Base-by-base conservation (phyloP, 2,797 vertebrate genomes). In the Meda fulgida region DNA sequence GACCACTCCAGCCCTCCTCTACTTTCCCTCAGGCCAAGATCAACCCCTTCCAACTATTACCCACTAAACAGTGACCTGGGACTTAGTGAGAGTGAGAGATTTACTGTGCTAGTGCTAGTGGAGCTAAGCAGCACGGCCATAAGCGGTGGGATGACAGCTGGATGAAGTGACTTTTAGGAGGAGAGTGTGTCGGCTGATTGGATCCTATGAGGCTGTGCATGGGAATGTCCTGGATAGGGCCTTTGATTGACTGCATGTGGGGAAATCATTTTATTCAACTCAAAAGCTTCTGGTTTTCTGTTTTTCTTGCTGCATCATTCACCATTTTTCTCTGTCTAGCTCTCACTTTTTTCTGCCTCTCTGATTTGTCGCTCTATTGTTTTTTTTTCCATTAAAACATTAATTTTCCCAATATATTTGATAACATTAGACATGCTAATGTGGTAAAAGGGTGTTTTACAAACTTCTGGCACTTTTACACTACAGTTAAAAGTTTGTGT, bases 41-140 rank as follows among this genome's bases (percentile, higher is more conserved):
- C 70, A 75, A 36, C 70, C 60, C 36, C 36, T 1, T 16, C 46
- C 82, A 67, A 58, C 78, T 84, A 63, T 84, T 77, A 80, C 53
- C 38, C 48, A 55, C 70, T 84, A 84, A 87, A 81, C 81, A 81
- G 72, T 72, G 79, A 85, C 63, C 51, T 80, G 86, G 81, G 78
- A 87, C 65, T 58, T 43, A 36, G 23, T 73, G 75, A 83, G 69
- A 36, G 81, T 34, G 48, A 80, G 70, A 82, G 73, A 82, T 87
- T 85, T 72, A 78, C 78, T 78, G 78, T 84, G 82, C 29, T 60
- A 38, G 38, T 60, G 48, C 55, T 85, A 82, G 77, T 43, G 51
- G 55, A 60, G 58, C 73, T 85, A 73, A 78, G 80, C 65, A 70
- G 16, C 65, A 36, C 6, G 3, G 79, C 65, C 53, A 51, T 79